Conservation (phyloP, 2,888 invertebrate genomes). For the Oscheius sp. region DNA sequence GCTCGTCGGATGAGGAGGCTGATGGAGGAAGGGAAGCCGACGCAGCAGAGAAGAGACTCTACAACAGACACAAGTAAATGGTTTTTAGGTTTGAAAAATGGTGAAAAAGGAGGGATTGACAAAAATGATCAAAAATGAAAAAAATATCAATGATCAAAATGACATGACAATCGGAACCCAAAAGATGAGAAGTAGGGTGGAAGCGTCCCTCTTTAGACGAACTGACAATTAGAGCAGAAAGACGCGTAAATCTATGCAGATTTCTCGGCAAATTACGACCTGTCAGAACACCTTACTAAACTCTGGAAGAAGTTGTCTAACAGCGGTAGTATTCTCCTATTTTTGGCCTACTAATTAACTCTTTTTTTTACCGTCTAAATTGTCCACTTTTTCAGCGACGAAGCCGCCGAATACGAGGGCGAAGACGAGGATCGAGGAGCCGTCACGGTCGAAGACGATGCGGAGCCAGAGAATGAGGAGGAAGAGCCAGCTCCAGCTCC, state of each 20-base stretch:
- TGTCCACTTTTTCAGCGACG: slow-evolving; percentile 49
- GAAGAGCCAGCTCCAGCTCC: slow-evolving; percentile 75
- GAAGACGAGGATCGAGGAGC: slow-evolving; percentile 66
- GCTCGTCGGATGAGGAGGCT: slow-evolving; percentile 68
- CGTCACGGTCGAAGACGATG: slow-evolving; percentile 35
- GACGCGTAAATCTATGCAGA: too few relatives aligned
- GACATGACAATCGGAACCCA: too few relatives aligned
- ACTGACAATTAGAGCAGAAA: too few relatives aligned
- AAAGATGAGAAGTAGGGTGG: too few relatives aligned
- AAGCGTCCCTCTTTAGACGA: background rate
- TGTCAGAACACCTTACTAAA: too few relatives aligned
- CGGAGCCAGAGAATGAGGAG: slow-evolving; percentile 42
- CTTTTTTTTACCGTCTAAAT: background rate
- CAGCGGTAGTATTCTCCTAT: too few relatives aligned
- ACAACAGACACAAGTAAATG: slow-evolving; percentile 58
- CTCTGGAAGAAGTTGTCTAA: too few relatives aligned
- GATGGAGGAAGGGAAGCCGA: slow-evolving; percentile 69
- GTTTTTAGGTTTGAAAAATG: background rate
- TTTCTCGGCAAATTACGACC: too few relatives aligned
- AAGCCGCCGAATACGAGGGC: slow-evolving; percentile 71
- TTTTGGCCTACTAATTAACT: too few relatives aligned
- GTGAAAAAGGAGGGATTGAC: background rate
- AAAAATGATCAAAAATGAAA: too few relatives aligned
- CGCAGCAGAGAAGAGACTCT: slow-evolving; percentile 66
- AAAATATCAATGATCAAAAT: too few relatives aligned